phyloP scores from a whole-genome alignment of 1,140 invertebrate genomes.

The Temnothorax curvispinosus region DNA sequence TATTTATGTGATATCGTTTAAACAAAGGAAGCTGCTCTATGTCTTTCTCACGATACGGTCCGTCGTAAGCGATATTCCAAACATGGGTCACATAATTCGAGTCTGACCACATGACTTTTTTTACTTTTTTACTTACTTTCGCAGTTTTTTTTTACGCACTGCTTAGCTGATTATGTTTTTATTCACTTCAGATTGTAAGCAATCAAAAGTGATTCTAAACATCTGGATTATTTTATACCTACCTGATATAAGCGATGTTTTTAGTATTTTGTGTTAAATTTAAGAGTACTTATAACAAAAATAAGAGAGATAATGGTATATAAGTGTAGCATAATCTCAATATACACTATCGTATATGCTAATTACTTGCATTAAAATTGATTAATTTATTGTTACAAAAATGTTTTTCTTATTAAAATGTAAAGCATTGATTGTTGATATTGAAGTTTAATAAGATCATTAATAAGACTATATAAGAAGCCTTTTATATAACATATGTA shows the following conservation, averaged over 20 bases:
- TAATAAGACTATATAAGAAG: neutral
- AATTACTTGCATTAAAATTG: conserved; percentile 1
- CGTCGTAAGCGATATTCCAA: neutral
- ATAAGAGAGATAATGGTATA: neutral
- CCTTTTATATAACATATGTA: neutral
- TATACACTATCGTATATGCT: neutral
- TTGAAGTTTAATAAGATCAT: neutral
- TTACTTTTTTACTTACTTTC: neutral
- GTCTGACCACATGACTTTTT: neutral
- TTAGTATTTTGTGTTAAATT: neutral
- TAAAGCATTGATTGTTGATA: neutral
- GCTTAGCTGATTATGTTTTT: neutral
- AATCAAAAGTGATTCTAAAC: neutral
- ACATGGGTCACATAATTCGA: neutral
- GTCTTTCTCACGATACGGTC: neutral
- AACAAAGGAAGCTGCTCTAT: conserved; percentile 50
- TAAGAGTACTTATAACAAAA: neutral
- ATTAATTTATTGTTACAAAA: neutral
- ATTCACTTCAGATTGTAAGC: neutral
- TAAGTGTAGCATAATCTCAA: neutral
- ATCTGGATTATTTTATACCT: neutral
- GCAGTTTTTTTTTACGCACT: neutral
- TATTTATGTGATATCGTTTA: conserved; percentile 42
- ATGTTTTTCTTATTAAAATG: neutral
- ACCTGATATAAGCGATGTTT: neutral